Conservation (phyloP, 2,888 invertebrate genomes). For the Muscina levida region DNA sequence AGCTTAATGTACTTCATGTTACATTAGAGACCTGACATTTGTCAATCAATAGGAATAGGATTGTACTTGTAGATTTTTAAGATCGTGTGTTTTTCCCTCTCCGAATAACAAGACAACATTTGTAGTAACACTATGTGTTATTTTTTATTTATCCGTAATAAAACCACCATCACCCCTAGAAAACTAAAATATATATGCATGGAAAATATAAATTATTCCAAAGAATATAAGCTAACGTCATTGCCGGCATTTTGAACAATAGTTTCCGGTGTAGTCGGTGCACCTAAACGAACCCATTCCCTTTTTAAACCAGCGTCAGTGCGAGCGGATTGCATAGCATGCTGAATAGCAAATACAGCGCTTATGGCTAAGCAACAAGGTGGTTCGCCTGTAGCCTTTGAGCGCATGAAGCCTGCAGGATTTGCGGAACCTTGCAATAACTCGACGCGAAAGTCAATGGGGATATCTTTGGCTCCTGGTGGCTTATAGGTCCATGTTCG, state of each 20-base stretch:
- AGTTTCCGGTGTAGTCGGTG: conserved; percentile 73
- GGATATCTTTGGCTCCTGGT: conserved; percentile 88
- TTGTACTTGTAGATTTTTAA: no score
- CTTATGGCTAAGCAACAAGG: conserved; percentile 80
- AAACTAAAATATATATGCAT: background rate
- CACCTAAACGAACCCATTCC: conserved; percentile 71
- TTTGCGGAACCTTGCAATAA: conserved; percentile 85
- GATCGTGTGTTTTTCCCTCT: no score
- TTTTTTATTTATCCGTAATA: no score
- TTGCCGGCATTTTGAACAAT: conserved; percentile 69
- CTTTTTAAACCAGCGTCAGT: conserved; percentile 81
- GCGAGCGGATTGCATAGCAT: conserved; percentile 85
- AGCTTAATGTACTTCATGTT: no score
- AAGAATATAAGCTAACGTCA: conserved; percentile 63
- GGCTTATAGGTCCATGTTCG: conserved; percentile 90
- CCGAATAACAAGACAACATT: no score
- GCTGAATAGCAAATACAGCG: conserved; percentile 83
- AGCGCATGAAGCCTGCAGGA: conserved; percentile 84
- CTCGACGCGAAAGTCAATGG: conserved; percentile 86
- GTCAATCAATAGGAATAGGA: no score
- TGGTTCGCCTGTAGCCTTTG: conserved; percentile 85
- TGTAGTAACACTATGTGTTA: no score
- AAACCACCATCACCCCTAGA: conserved; percentile 2
- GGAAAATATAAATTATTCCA: conserved; percentile 34
- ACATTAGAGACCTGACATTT: no score